These are phyloP conservation scores for Austrofundulus limnaeus DNA, from an alignment of 2,113 vertebrate species.

Conservation along the genomic window DNA sequence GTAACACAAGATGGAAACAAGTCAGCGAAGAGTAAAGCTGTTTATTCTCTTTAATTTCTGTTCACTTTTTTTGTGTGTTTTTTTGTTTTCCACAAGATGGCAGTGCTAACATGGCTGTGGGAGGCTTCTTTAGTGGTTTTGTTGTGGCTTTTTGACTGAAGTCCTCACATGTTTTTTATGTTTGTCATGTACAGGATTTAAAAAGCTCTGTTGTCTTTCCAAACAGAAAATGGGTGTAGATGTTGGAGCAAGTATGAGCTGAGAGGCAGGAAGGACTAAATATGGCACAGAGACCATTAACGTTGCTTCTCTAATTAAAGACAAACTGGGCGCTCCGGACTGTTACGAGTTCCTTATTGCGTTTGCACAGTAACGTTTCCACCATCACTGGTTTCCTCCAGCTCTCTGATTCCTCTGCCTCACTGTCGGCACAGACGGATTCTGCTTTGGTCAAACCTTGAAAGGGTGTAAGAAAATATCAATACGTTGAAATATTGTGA, in stretches of 20 bases:
- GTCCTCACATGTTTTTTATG: background rate
- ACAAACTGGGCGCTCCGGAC: background rate
- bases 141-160: background rate
- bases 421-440: no score
- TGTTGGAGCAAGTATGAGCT: slow-evolving; percentile 13
- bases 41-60: no score
- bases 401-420: background rate
- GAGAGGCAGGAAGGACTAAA: slow-evolving; percentile 14
- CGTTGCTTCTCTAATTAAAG: slow-evolving; percentile 43
- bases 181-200: background rate
- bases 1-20: background rate
- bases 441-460: no score
- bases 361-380: slow-evolving; percentile 12
- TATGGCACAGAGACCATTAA: slow-evolving; percentile 17
- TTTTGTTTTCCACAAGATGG: slow-evolving; percentile 43
- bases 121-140: background rate
- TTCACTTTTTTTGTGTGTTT: background rate
- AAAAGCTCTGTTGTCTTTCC: slow-evolving; percentile 4
- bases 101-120: slow-evolving; percentile 24
- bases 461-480: no score
- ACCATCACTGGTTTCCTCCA: slow-evolving; percentile 2
- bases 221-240: background rate
- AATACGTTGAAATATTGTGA: no score
- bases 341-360: background rate
- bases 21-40: background rate